Evolutionary conservation across 2,888 invertebrate genomes (phyloP).

Genomic region (Argyresthia goedartella): DNA sequence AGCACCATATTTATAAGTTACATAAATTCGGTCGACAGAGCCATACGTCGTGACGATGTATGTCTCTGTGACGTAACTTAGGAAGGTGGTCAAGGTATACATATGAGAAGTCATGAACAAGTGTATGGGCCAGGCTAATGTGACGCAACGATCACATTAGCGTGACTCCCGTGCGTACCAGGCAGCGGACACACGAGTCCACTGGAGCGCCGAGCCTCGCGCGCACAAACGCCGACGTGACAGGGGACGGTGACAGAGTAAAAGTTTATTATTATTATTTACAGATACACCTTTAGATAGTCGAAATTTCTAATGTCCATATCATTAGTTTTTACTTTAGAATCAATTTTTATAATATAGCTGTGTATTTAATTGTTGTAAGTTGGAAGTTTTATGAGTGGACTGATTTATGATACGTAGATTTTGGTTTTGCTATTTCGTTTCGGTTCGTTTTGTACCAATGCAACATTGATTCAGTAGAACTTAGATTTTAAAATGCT

Average conservation of each 20-base stretch:
- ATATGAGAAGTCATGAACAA: conserved; percentile 19
- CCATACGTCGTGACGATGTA: too few relatives aligned
- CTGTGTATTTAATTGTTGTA: conserved; percentile 33
- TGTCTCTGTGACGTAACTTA: too few relatives aligned
- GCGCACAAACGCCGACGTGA: not conserved
- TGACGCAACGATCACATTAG: not conserved
- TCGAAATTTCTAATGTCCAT: conserved; percentile 64
- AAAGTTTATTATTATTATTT: not conserved
- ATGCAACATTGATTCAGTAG: conserved; percentile 12
- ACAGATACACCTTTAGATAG: conserved; percentile 45
- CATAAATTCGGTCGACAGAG: too few relatives aligned
- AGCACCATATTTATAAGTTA: conserved; percentile 16
- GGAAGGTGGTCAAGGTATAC: too few relatives aligned
- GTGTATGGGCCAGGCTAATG: not conserved
- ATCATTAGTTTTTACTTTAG: conserved; percentile 70
- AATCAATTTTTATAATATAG: conserved; percentile 33
- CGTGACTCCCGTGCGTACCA: not conserved
- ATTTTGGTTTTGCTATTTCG: conserved; percentile 36
- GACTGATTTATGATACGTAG: conserved; percentile 24
- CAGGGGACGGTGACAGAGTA: too few relatives aligned
- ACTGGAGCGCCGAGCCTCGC: not conserved
- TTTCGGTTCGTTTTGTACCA: conserved; percentile 38
- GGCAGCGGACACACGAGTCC: not conserved
- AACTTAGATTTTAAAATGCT: conserved; percentile 43
- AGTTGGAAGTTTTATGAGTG: conserved; percentile 39